Base-by-base conservation (phyloP, 1,140 invertebrate species). In the Bathynomus jamesi region DNA sequence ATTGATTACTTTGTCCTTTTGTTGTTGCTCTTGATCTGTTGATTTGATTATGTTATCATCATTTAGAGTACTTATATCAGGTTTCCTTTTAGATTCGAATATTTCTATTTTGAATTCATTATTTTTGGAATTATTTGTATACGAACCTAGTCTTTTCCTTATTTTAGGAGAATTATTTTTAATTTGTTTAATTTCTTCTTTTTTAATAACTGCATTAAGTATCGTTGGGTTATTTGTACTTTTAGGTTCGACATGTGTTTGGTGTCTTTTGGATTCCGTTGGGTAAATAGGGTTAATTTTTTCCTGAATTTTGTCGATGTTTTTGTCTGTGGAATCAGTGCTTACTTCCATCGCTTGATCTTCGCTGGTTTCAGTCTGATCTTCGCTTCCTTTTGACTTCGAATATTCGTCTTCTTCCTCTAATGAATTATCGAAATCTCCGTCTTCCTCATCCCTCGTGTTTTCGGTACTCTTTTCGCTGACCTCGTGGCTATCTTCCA, bases 51-150 rank as follows among this genome's bases (percentile, higher is more conserved):
- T n/a, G n/a, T 53, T 21, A 3, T 1, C 40, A 17, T 53, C 40
- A 1, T 53, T 53, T 53, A 53, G 21, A 3, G 40, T 53, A 53
- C 40, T 53, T 3, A 53, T 53, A 53, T 53, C 40, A 17, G 72
- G 72, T 67, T 70, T 74, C 0, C 72, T 40, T 40, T 67, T 70
- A 2, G 69, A 70, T 24, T 74, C 72, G 30, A 53, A 74, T 2
- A 74, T 74, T 53, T 74, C 72, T 28, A 74, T 74, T 10, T 65
- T 74, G 46, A 74, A 74, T 24, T 74, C 72, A n/a, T 61, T 28
- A 2, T 17, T 69, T 53, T 53, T 53, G 40, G 46, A 67, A 63
- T 11, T 70, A 62, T 17, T 70, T 70, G 11, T 64, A 63, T 29
- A 74, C 29, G 17, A 69, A 70, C 25, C 24, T 21, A n/a, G 28